Evolutionary conservation across 2,888 invertebrate species (phyloP), one percentile per base, ranked within the genome.

Genomic region (Tenthredo distinguenda): DNA sequence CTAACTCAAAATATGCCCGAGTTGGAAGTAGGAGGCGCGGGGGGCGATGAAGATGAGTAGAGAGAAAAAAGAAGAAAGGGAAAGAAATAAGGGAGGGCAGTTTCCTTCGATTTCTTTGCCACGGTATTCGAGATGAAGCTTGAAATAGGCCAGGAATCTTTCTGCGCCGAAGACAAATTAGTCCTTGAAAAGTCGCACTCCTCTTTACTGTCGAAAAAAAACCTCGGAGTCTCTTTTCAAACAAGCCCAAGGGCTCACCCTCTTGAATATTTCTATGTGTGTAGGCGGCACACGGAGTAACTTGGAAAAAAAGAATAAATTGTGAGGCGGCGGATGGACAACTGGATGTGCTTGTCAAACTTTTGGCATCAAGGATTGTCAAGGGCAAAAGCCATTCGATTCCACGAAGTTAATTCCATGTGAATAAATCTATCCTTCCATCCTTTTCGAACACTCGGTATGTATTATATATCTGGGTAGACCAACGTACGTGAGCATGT

Each of bases 1-100:
- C 77, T 77, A 50, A 55, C 50, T 77, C 47, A 77, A 77, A 77
- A 77, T 55, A 77, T 55, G 34, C 77, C 77, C 10, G 9, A 6
- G 26, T 5, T 34, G 47, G 18, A 18, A 9, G 7, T 10, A n/a
- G 3, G 1, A 50, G 77, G 18, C 31, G 0, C 18, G n/a, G 47
- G 18, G 26, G 9, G 77, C 50, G 31, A 50, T 74, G 74, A 55
- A 77, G n/a, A 77, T 55, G 34, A 77, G 34, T 34, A 7, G 31
- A 55, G n/a, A 12, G 37, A 34, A 31, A 77, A 50, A 21, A 40
- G 10, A 72, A 47, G 47, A 15, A 15, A 15, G 31, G 4, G 21
- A 26, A 26, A 47, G 26, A 26, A 76, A 21, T 31, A 43, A 12
- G 6, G 43, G 21, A 47, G 26, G 76, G 47, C 1, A 50, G 76